phyloP scores from a whole-genome alignment of 2,113 vertebrate species.

The Pelvicachromis taeniatus region DNA sequence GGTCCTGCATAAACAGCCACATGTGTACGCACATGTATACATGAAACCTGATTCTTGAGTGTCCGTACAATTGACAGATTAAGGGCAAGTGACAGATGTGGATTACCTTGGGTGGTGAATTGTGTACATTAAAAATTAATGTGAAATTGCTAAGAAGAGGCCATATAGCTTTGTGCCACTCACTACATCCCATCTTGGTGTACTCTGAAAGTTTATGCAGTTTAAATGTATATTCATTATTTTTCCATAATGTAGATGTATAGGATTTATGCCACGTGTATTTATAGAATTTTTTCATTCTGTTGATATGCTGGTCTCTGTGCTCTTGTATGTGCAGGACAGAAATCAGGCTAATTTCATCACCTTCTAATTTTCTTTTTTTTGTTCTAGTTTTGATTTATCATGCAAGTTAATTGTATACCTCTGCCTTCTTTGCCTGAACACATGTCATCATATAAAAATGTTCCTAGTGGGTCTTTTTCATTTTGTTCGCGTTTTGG shows the following conservation, averaged over 20 bases:
- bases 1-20: slow-evolving; percentile 47
- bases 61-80: background rate
- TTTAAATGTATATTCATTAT: slow-evolving; percentile 28
- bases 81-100: background rate
- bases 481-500: background rate
- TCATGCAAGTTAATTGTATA: background rate
- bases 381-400: background rate
- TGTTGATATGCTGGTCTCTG: slow-evolving; percentile 11
- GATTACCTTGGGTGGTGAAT: background rate
- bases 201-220: background rate
- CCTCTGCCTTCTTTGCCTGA: background rate
- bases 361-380: background rate
- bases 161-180: background rate
- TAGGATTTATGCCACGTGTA: background rate
- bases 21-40: background rate
- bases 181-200: background rate
- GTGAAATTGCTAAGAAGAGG: background rate
- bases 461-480: background rate
- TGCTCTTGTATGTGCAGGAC: background rate
- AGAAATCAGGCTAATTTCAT: background rate
- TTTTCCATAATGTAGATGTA: slow-evolving; percentile 7
- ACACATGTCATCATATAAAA: background rate
- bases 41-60: slow-evolving; percentile 4
- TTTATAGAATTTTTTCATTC: slow-evolving; percentile 36
- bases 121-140: background rate